A percentile compares a stretch with the other conserved stretches of the same genome.
Evolutionary conservation across 2,797 vertebrate genomes (phyloP).

Genomic region (Triplophysa bombifrons): DNA sequence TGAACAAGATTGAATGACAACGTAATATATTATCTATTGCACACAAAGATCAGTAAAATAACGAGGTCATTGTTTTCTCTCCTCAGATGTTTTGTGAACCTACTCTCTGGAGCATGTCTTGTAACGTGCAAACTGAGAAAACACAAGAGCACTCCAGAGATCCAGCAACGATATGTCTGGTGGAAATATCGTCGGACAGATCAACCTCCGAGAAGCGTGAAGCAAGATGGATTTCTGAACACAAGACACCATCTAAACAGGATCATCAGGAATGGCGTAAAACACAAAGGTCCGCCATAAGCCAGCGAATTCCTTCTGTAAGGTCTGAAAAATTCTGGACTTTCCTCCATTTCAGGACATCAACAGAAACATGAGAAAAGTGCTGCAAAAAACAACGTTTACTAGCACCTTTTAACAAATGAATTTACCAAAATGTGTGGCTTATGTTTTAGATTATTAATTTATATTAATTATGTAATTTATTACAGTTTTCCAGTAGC

Average conservation of each 20-base stretch:
- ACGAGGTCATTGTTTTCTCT: neutral
- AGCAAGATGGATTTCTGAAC: constrained; percentile 10
- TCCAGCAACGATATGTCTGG: neutral
- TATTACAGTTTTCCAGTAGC: no score
- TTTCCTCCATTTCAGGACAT: neutral
- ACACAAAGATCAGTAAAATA: neutral
- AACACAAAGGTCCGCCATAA: neutral
- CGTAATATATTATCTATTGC: neutral
- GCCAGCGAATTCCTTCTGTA: neutral
- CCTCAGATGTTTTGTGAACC: constrained; percentile 54
- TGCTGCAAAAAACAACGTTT: neutral
- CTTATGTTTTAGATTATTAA: neutral
- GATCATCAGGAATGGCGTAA: neutral
- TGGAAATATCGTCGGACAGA: constrained; percentile 21
- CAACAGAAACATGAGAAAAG: neutral
- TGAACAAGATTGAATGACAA: neutral
- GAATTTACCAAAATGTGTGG: neutral
- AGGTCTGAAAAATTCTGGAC: constrained; percentile 14
- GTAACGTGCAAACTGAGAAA: constrained; percentile 10
- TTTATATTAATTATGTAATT: neutral
- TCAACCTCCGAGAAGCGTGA: neutral
- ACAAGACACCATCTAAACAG: neutral
- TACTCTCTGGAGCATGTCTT: constrained; percentile 10
- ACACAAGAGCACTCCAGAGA: neutral
- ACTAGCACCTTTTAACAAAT: neutral